Evolutionary conservation across 2,113 vertebrate species (phyloP), one percentile per base, ranked within the genome.

Genomic region (Marmota monax): DNA sequence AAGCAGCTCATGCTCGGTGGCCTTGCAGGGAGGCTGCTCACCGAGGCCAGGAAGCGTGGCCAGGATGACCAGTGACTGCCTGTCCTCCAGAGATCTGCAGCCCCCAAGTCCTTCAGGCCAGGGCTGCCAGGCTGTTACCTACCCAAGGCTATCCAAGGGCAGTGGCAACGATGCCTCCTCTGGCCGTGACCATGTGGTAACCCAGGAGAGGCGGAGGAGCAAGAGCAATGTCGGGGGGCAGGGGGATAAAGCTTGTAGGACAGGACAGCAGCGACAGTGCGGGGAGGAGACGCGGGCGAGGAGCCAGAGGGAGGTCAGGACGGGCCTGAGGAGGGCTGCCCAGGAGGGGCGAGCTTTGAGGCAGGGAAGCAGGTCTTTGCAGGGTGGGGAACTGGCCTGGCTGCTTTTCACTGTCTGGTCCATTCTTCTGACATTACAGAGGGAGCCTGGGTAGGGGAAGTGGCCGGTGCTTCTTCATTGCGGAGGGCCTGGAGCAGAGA

Each of bases 401-500:
- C 16, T 45, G 67, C 5, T 37, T 78, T 67, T 45, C 2, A 32
- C 45, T 37, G 18, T n/a, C 84, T 25, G 27, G 34, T 86, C 51
- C 83, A 27, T 34, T 89, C 45, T 8, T 58, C 16, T 89, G 18
- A 39, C 67, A 4, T 25, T 12, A 48, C 39, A n/a, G 87, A 83
- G 20, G 63, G 80, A 92, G 25, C 9, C 69, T 51, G 16, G 23
- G 65, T 32, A 39, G 0, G 93, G 85, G 70, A 77, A 34, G 7
- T 3, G 53, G 56, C 70, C 94, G 7, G 22, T 0, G 16, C 27
- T 32, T 69, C 53, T 67, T 16, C 5, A 0, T 13, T n/a, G 72
- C 18, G 94, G 84, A 51, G 84, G 92, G 87, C 92, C 92, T 87
- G 76, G 27, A 82, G 79, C 84, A 72, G 83, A 51, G n/a, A 32